Percentiles rank a stretch among this genome's conserved stretches.
These are phyloP conservation scores for Apodemus sylvaticus DNA, from an alignment of 2,113 vertebrate species.

Conservation along the genomic window DNA sequence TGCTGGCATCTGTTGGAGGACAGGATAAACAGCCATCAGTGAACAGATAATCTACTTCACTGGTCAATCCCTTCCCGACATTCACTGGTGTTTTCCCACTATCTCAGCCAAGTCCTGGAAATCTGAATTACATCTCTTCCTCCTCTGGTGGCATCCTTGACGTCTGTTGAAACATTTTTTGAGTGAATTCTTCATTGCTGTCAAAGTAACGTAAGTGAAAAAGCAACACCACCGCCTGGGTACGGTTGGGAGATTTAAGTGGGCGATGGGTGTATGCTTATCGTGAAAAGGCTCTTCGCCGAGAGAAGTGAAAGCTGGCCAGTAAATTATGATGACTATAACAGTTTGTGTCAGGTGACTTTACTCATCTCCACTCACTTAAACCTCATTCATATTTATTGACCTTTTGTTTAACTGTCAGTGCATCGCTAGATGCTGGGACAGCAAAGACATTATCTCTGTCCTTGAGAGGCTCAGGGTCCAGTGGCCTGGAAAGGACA, in stretches of 20 bases:
- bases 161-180: not conserved
- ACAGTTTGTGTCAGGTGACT: not conserved
- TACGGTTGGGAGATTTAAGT: not conserved
- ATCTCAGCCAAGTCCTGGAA: not conserved
- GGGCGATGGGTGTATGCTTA: not conserved
- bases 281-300: not conserved
- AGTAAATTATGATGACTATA: not conserved
- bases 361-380: not conserved
- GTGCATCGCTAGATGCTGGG: not conserved
- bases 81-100: not conserved
- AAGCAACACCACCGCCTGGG: not conserved
- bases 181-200: not conserved
- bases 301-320: not conserved
- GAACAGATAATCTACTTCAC: not conserved
- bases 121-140: not conserved
- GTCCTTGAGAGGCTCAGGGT: not conserved
- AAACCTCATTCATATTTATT: not conserved
- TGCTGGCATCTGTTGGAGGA: not conserved
- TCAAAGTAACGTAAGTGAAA: not conserved
- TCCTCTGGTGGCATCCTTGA: not conserved
- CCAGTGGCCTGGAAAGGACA: not conserved
- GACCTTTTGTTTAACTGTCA: slow-evolving; percentile 28
- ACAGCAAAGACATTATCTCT: not conserved
- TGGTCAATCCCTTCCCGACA: not conserved
- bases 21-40: not conserved